Percentiles rank a stretch among this genome's conserved stretches.
phyloP scores from a whole-genome alignment of 1,140 invertebrate genomes.

The Manduca sexta region DNA sequence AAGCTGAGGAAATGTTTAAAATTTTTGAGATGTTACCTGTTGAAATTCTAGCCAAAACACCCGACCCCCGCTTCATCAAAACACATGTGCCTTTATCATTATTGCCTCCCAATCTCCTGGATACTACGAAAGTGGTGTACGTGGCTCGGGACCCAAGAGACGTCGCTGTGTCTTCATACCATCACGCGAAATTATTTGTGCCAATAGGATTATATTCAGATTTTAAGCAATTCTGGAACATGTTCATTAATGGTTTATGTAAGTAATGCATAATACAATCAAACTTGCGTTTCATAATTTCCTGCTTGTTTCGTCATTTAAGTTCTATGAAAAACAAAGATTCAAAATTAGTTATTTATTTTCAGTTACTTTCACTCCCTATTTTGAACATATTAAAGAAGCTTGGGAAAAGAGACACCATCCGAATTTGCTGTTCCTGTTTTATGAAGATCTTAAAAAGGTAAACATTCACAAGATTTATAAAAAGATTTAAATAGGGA shows the following conservation, averaged over 20 bases:
- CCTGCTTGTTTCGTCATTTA: too few relatives aligned
- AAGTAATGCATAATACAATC: not conserved
- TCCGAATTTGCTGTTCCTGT: conserved; percentile 81
- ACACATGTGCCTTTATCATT: conserved; percentile 81
- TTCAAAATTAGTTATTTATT: conserved; percentile 11
- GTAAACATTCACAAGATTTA: conserved; percentile 47
- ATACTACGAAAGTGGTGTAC: conserved; percentile 77
- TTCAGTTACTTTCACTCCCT: conserved; percentile 79
- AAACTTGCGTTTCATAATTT: too few relatives aligned
- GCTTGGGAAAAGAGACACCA: conserved; percentile 77
- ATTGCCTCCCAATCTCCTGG: conserved; percentile 65
- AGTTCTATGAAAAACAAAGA: too few relatives aligned
- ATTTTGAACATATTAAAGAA: conserved; percentile 81
- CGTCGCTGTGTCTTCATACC: conserved; percentile 7
- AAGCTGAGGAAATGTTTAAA: too few relatives aligned
- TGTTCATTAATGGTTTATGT: conserved; percentile 4
- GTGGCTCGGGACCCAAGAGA: conserved; percentile 80
- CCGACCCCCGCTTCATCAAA: conserved; percentile 77
- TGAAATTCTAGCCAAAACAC: not conserved
- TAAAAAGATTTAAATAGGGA: too few relatives aligned
- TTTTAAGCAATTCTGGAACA: conserved; percentile 12
- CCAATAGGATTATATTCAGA: not conserved
- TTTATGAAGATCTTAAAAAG: conserved; percentile 83
- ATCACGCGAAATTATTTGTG: not conserved
- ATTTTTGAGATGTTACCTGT: too few relatives aligned